A percentile compares a stretch with the other conserved stretches of the same genome.
phyloP scores from a whole-genome alignment of 2,113 vertebrate species.

The Acanthochromis polyacanthus region DNA sequence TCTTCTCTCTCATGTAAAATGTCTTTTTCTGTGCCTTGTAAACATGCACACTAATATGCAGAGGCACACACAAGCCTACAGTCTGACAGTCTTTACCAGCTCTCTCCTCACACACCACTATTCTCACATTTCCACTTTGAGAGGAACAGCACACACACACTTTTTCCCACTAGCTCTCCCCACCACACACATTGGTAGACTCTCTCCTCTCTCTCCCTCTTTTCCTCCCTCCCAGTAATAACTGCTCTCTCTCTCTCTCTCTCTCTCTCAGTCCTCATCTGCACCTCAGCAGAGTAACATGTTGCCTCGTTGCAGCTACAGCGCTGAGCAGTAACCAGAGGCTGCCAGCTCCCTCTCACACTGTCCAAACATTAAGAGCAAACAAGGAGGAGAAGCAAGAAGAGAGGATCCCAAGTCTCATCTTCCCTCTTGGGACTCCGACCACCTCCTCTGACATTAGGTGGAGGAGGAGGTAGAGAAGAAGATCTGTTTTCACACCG shows the following conservation, averaged over 20 bases:
- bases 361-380: conserved; percentile 44
- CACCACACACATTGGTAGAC: conserved; percentile 59
- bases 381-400: conserved; percentile 19
- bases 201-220: conserved; percentile 48
- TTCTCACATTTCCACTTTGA: conserved; percentile 52
- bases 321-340: conserved; percentile 38
- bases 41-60: neutral
- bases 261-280: conserved; percentile 70
- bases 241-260: conserved; percentile 40
- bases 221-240: conserved; percentile 36
- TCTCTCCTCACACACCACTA: conserved; percentile 57
- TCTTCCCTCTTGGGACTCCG: conserved; percentile 1
- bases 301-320: conserved; percentile 57
- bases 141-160: conserved; percentile 33
- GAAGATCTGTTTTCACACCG: conserved; percentile 30
- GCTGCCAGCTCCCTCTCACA: conserved; percentile 37
- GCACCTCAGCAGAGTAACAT: conserved; percentile 71
- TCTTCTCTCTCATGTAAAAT: conserved; percentile 35
- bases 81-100: conserved; percentile 41
- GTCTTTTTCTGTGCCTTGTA: conserved; percentile 31
- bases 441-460: conserved; percentile 9
- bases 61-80: conserved; percentile 3
- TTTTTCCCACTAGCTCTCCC: conserved; percentile 42
- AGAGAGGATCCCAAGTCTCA: conserved; percentile 10
- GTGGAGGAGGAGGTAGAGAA: conserved; percentile 3